A percentile compares a stretch with the other conserved stretches of the same genome.
Evolutionary conservation across 2,113 vertebrate genomes (phyloP).

Genomic region (Bambusicola thoracicus): DNA sequence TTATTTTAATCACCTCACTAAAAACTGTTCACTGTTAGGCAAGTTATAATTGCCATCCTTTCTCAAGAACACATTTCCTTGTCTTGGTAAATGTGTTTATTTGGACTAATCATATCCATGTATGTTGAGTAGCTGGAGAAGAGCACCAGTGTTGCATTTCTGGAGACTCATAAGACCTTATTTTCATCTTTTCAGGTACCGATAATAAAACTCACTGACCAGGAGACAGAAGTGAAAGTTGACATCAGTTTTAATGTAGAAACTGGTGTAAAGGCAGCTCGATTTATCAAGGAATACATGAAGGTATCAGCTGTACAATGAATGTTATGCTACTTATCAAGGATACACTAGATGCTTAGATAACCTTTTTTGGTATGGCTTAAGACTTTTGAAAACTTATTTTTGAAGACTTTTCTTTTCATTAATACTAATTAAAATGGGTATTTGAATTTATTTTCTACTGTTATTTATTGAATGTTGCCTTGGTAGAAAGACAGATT

Average conservation of each 20-base stretch:
- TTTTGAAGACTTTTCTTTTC: conserved; percentile 15
- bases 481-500: not conserved
- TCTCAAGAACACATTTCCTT: not conserved
- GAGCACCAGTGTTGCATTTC: not conserved
- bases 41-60: not conserved
- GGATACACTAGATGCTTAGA: not conserved
- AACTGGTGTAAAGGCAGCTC: conserved; percentile 95
- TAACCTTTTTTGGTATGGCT: not conserved
- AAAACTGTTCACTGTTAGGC: not conserved
- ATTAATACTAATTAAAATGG: not conserved
- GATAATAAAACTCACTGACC: conserved; percentile 98
- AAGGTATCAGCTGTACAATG: conserved; percentile 80
- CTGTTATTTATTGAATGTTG: not conserved
- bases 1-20: not conserved
- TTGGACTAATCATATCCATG: not conserved
- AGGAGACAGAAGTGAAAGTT: conserved; percentile 97
- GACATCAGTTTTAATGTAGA: conserved; percentile 99
- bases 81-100: not conserved
- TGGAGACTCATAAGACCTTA: not conserved
- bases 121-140: not conserved
- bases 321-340: not conserved
- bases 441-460: not conserved
- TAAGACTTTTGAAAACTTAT: not conserved
- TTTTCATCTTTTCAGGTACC: conserved; percentile 85
- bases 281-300: conserved; percentile 95